Evolutionary conservation across 2,113 vertebrate species (phyloP).

Genomic region (Ariopsis seemanni): DNA sequence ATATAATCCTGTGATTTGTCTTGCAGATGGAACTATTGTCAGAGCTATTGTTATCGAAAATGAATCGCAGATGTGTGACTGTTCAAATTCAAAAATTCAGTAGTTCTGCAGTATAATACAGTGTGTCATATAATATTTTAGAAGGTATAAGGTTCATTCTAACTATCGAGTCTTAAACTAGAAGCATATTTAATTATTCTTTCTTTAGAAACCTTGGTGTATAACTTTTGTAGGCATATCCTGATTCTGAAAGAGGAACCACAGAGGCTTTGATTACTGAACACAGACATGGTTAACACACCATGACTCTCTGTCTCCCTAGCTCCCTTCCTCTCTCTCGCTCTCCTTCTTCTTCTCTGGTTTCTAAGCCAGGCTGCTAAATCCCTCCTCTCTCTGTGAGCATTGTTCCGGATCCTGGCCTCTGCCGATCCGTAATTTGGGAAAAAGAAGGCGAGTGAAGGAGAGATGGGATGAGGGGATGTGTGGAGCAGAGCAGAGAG

Average conservation of each 20-base stretch:
- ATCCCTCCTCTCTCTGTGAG: constrained; percentile 61
- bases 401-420: constrained; percentile 65
- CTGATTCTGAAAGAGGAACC: constrained; percentile 60
- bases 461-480: constrained; percentile 43
- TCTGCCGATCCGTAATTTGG: constrained; percentile 54
- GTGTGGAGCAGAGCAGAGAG: constrained; percentile 58
- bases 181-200: not conserved
- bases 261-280: constrained; percentile 66
- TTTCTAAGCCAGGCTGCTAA: constrained; percentile 60
- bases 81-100: not conserved
- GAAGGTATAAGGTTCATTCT: not conserved
- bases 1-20: not conserved
- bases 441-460: constrained; percentile 51
- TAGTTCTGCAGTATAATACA: not conserved
- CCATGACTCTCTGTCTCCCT: constrained; percentile 60
- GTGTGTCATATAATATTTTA: not conserved
- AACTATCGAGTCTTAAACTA: not conserved
- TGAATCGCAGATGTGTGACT: not conserved
- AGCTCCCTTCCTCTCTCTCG: constrained; percentile 56
- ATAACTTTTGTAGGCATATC: not conserved
- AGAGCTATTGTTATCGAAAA: not conserved
- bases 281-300: constrained; percentile 66
- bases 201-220: not conserved
- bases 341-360: constrained; percentile 17
- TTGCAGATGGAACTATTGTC: not conserved